Conservation (phyloP, 2,888 invertebrate species). For the Spialia ferax region DNA sequence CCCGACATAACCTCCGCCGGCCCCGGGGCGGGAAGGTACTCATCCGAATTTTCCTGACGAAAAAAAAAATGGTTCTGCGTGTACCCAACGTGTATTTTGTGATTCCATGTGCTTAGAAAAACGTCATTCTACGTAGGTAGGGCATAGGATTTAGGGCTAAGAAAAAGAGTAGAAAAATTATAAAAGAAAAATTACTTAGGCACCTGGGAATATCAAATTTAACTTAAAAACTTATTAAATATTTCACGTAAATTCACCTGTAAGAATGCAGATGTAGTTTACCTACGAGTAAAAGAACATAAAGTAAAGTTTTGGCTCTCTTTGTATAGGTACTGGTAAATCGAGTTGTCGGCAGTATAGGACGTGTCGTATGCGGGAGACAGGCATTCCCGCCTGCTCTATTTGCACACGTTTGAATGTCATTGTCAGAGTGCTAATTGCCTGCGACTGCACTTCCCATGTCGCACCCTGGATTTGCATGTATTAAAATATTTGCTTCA, state of each 20-base stretch:
- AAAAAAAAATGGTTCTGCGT: too few relatives aligned
- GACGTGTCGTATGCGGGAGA: slow-evolving; percentile 46
- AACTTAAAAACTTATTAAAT: not conserved
- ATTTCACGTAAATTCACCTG: not conserved
- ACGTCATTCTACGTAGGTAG: too few relatives aligned
- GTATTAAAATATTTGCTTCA: slow-evolving; percentile 42
- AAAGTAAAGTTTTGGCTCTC: slow-evolving; percentile 22
- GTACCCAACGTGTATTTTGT: too few relatives aligned
- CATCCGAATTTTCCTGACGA: too few relatives aligned
- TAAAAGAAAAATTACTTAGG: too few relatives aligned
- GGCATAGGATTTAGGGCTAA: too few relatives aligned
- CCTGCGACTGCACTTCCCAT: slow-evolving; percentile 49
- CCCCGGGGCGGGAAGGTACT: too few relatives aligned
- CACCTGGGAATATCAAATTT: too few relatives aligned
- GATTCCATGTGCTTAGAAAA: too few relatives aligned
- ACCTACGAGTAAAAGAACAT: not conserved
- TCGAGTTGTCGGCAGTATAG: slow-evolving; percentile 45
- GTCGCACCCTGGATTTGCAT: slow-evolving; percentile 47
- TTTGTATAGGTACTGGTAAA: slow-evolving; percentile 41
- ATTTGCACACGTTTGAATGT: slow-evolving; percentile 83
- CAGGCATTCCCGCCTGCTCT: slow-evolving; percentile 57
- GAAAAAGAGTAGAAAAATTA: too few relatives aligned
- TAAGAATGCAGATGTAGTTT: not conserved
- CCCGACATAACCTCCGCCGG: too few relatives aligned
- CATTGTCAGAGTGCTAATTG: slow-evolving; percentile 82